A percentile compares a stretch with the other conserved stretches of the same genome.
Evolutionary conservation across 2,797 vertebrate species (phyloP).

Genomic region (Sebastes paucispinis): DNA sequence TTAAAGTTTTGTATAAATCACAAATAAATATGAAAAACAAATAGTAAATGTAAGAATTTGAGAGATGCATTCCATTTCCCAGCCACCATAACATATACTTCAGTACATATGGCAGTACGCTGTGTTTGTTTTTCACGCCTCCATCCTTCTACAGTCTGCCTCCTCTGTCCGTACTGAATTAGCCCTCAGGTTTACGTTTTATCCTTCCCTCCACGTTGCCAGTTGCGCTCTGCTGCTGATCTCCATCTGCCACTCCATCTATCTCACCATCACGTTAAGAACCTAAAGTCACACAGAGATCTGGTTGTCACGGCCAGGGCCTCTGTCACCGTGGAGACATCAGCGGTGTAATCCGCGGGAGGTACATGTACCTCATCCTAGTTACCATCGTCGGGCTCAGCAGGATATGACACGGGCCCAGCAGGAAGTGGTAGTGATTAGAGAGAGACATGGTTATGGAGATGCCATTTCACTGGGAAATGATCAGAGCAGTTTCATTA

Average conservation of each 20-base stretch:
- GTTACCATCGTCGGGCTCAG: constrained; percentile 65
- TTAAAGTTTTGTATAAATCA: neutral
- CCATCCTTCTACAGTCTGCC: neutral
- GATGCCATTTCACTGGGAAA: constrained; percentile 57
- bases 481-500: constrained; percentile 67
- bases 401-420: constrained; percentile 72
- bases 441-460: constrained; percentile 50
- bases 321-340: constrained; percentile 71
- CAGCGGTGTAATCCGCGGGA: constrained; percentile 64
- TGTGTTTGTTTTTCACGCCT: neutral
- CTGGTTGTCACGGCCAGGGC: constrained; percentile 61
- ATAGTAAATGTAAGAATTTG: neutral
- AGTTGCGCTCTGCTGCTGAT: constrained; percentile 12
- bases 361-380: constrained; percentile 70
- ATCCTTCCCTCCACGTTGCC: neutral
- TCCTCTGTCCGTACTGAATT: neutral
- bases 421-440: constrained; percentile 74
- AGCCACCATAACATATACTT: neutral
- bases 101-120: neutral
- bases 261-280: constrained; percentile 40
- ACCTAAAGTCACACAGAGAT: constrained; percentile 53
- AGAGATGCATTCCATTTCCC: neutral
- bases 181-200: neutral
- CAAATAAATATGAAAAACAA: neutral
- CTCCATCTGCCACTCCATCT: constrained; percentile 39